Base-by-base conservation (phyloP, 2,797 vertebrate species). In the Sebastes iracundus region DNA sequence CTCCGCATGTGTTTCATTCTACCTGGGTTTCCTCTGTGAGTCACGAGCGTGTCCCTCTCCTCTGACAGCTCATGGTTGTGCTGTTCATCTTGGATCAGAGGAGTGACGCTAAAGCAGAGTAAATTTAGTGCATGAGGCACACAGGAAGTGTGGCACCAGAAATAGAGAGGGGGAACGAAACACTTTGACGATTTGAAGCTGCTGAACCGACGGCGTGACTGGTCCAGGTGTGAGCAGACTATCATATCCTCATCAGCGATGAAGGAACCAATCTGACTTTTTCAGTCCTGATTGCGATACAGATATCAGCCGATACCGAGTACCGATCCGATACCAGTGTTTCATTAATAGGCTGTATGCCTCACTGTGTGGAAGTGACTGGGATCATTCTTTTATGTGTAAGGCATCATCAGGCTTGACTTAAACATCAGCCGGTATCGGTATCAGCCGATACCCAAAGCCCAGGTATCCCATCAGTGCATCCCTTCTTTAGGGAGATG, bases 221-320 rank as follows among this genome's bases (percentile, higher is more conserved):
- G 52, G 55, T 71, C 46, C 88, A 92, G 87, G 85, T 91, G 90
- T 75, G 53, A 67, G 81, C 62, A 18, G 46, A 27, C 4, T 20
- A 28, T 10, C 14, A 1, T 3, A 4, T n/a, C 23, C 14, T 61
- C 18, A 18, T 42, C 27, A 9, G 16, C 18, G 22, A 64, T 22
- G 59, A 78, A 23, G n/a, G 14, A 49, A 49, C 18, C 1, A 0
- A 8, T 49, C 42, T 0, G 16, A 46, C 42, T 20, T 4, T 49
- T 49, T 49, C 42, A 18, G 42, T 49, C 42, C 42, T 49, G 42
- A 49, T 46, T 18, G 16, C 42, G 42, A 49, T 49, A 49, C 42
- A 49, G 16, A 49, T 49, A 49, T 49, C 42, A 4, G 42, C 18
- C 0, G 38, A 42, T 42, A 42, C 38, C 13, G 38, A 42, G 38